A percentile compares a stretch with the other conserved stretches of the same genome.
These are phyloP conservation scores for Forbesichthys agassizii DNA, from an alignment of 2,113 vertebrate genomes.

Conservation along the genomic window DNA sequence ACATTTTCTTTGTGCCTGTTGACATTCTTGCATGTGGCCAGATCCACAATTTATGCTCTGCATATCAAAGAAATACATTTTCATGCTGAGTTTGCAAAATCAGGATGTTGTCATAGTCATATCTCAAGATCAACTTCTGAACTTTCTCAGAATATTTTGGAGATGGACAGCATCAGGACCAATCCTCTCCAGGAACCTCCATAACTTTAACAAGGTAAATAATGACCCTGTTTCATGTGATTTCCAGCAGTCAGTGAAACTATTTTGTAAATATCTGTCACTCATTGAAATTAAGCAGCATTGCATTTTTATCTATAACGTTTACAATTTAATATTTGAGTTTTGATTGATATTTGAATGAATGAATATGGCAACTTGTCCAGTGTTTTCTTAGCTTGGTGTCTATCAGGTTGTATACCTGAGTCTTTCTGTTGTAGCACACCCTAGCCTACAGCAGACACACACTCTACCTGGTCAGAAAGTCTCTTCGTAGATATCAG, in stretches of 20 bases:
- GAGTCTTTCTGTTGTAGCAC: slow-evolving; percentile 50
- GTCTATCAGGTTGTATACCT: neutral
- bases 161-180: slow-evolving; percentile 80
- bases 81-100: too few relatives aligned
- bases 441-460: slow-evolving; percentile 82
- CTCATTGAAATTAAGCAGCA: too few relatives aligned
- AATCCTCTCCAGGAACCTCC: slow-evolving; percentile 81
- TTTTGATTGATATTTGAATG: neutral
- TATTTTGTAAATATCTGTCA: neutral
- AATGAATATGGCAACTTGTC: too few relatives aligned
- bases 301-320: too few relatives aligned
- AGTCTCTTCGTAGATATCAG: slow-evolving; percentile 73
- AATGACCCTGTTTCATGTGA: neutral
- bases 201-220: slow-evolving; percentile 77
- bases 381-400: neutral
- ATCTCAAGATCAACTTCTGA: neutral
- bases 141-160: slow-evolving; percentile 34
- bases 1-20: neutral
- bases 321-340: too few relatives aligned
- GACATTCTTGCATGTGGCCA: neutral
- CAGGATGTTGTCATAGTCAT: too few relatives aligned
- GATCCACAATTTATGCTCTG: too few relatives aligned
- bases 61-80: neutral
- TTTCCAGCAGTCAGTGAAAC: neutral
- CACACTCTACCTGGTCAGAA: slow-evolving; percentile 73